Base-by-base conservation (phyloP, 2,888 invertebrate genomes). In the Unio pictorum region DNA sequence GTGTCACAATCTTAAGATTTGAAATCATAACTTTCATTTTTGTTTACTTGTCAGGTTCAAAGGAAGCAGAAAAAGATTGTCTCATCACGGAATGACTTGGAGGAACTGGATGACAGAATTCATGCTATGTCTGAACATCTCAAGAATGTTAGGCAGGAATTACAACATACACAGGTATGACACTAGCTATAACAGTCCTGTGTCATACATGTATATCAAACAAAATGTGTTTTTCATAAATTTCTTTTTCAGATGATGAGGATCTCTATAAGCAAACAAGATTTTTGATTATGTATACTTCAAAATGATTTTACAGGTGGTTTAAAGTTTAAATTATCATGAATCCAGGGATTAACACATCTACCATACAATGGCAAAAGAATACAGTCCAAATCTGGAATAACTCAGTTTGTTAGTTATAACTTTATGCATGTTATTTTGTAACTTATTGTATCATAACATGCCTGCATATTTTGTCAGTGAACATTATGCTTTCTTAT, bases 121-220 rank as follows among this genome's bases (percentile, higher is more conserved):
- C 80, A 82, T 75, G 88, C 89, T 20, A 88, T 90, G 86, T 78
- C 81, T 6, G 86, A 87, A 67, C 90, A 90, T 76, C 82, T 89
- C 66, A 89, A 88, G 70, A 89, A 90, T 87, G 89, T 90, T 34
- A 76, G 88, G 30, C 89, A 89, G 69, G 90, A 90, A 73, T 84
- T 90, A 15, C 83, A 86, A 61, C 87, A 89, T 68, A 89, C 89
- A 61, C 89, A 89, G 85, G 88, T 88, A 74, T 61, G 66, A 55
- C 23, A 23, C 18, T n/a, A 57, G 34, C n/a, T 64, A 45, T 18
- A 58, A 59, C 59, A 59, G 23, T 23, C 58, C 18, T 58, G 60
- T 18, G n/a, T 59, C 18, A 56, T 56, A n/a, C n/a, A n/a, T 64
- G 17, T 28, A 23, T 64, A 7, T 11, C 28, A 28, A 66, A 20